Conservation (phyloP, 2,888 invertebrate species). For the Creontiades dilutus region DNA sequence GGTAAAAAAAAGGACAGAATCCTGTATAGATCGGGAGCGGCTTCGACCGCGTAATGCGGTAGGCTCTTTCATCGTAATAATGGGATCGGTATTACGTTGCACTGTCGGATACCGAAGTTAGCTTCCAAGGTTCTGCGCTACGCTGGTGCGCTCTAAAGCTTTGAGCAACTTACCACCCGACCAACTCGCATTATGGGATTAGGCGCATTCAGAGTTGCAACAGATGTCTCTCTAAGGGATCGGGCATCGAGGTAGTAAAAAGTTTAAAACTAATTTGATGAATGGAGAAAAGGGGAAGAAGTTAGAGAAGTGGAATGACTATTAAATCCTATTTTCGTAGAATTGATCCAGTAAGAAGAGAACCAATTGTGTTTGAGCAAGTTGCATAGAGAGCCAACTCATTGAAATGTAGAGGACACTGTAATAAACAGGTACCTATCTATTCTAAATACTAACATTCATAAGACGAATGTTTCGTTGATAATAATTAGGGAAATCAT, state of each 20-base stretch:
- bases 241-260: background rate
- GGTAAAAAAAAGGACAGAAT: background rate
- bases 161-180: constrained; percentile 16
- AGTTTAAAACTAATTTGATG: constrained; percentile 7
- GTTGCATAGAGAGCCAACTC: too few relatives aligned
- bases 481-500: too few relatives aligned
- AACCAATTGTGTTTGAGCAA: too few relatives aligned
- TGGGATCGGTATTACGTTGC: constrained; percentile 24
- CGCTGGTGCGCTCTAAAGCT: background rate
- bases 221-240: constrained; percentile 8
- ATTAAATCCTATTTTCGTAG: background rate
- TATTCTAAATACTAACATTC: too few relatives aligned
- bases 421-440: too few relatives aligned
- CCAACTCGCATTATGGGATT: constrained; percentile 13
- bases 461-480: too few relatives aligned
- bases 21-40: background rate
- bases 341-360: background rate
- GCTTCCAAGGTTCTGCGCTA: background rate
- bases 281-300: background rate
- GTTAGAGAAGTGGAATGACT: background rate
- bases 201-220: constrained; percentile 28
- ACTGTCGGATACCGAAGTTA: constrained; percentile 16
- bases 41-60: background rate
- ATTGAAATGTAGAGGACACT: too few relatives aligned
- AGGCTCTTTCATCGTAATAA: constrained; percentile 32